phyloP scores from a whole-genome alignment of 2,888 invertebrate genomes.

The Drosophila birchii region DNA sequence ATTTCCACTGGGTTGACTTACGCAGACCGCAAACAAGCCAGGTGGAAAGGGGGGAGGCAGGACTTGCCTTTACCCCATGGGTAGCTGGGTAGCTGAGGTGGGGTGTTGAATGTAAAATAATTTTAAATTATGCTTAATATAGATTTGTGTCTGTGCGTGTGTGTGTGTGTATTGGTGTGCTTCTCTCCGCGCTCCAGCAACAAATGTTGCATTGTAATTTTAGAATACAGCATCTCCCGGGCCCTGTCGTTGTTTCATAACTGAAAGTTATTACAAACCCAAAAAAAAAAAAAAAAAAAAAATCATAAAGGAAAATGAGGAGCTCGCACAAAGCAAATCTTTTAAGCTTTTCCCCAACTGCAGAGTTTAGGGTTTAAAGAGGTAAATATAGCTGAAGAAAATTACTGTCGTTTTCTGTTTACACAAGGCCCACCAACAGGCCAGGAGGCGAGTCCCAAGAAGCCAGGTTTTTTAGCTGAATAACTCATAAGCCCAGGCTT shows the following conservation, averaged over 20 bases:
- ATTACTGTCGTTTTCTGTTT: conserved; percentile 16
- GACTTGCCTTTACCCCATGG: conserved; percentile 1
- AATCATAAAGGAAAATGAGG: background rate
- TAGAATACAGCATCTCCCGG: conserved; percentile 40
- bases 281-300: background rate
- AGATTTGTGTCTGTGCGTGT: conserved; percentile 35
- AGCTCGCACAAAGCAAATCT: conserved; percentile 20
- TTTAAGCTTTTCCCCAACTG: conserved; percentile 27
- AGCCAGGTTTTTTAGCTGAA: background rate
- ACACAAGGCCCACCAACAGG: conserved; percentile 20
- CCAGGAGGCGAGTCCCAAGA: conserved; percentile 3
- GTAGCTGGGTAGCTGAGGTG: no score
- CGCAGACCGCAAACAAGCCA: conserved; percentile 3
- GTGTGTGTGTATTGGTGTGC: background rate
- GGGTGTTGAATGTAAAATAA: conserved; percentile 56
- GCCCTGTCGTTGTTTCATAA: conserved; percentile 1
- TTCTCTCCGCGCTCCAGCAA: background rate
- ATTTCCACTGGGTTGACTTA: conserved; percentile 41
- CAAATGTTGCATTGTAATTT: conserved; percentile 52
- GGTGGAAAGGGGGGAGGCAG: background rate
- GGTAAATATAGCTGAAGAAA: conserved; percentile 37
- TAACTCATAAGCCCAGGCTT: conserved; percentile 22
- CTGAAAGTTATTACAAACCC: conserved; percentile 28
- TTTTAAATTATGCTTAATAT: conserved; percentile 60
- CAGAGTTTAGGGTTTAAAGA: conserved; percentile 2